Evolutionary conservation across 1,140 invertebrate species (phyloP).

Genomic region (Tyrophagus putrescentiae): DNA sequence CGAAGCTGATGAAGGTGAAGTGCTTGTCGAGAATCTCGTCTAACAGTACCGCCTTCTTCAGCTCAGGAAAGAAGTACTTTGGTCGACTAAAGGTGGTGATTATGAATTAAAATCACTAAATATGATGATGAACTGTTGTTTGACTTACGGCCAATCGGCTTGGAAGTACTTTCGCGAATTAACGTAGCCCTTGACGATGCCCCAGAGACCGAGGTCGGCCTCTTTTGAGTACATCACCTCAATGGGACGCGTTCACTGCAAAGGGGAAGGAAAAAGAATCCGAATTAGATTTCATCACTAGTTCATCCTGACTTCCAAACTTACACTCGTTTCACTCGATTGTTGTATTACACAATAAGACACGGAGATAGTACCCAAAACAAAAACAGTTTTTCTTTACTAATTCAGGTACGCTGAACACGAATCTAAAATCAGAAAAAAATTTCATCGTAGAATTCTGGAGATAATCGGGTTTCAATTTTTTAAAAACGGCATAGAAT

Average conservation of each 20-base stretch:
- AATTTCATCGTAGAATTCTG: too few relatives aligned
- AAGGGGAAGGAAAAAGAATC: constrained; percentile 12
- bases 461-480: too few relatives aligned
- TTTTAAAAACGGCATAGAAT: too few relatives aligned
- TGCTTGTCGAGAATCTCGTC: constrained; percentile 82
- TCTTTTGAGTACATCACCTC: constrained; percentile 61
- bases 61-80: constrained; percentile 64
- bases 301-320: too few relatives aligned
- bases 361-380: too few relatives aligned
- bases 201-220: constrained; percentile 75
- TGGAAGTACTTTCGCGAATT: constrained; percentile 34
- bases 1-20: constrained; percentile 61
- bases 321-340: constrained; percentile 13
- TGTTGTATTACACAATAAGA: constrained; percentile 32
- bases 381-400: too few relatives aligned
- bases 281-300: too few relatives aligned
- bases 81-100: not conserved
- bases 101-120: not conserved
- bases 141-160: constrained; percentile 16
- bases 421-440: too few relatives aligned
- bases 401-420: too few relatives aligned
- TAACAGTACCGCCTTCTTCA: constrained; percentile 65
- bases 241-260: constrained; percentile 47
- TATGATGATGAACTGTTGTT: not conserved
- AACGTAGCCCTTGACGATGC: constrained; percentile 72